Percentiles rank a stretch among this genome's conserved stretches.
Evolutionary conservation across 2,797 vertebrate species (phyloP).

Genomic region (Bryconaethiops microstoma): DNA sequence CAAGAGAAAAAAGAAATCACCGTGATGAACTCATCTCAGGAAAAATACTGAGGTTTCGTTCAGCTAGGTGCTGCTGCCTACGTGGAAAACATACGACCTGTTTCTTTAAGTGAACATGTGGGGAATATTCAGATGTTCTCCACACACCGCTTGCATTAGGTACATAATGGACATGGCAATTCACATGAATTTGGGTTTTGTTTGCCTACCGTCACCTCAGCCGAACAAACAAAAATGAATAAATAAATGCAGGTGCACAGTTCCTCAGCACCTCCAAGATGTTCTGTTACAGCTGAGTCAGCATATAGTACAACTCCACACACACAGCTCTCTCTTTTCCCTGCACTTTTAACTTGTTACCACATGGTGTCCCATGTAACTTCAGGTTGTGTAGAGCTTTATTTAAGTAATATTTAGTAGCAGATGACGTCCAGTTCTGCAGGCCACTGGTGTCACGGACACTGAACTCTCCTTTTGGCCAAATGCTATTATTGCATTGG

Average conservation of each 20-base stretch:
- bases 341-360: background rate
- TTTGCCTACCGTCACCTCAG: background rate
- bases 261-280: no score
- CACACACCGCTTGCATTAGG: background rate
- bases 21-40: slow-evolving; percentile 2
- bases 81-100: slow-evolving; percentile 28
- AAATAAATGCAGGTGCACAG: no score
- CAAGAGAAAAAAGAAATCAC: slow-evolving; percentile 25
- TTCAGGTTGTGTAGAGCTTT: background rate
- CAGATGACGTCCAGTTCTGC: no score
- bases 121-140: background rate
- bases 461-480: no score
- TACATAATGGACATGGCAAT: background rate
- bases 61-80: slow-evolving; percentile 6
- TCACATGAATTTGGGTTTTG: background rate
- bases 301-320: background rate
- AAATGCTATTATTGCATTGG: no score
- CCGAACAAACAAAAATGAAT: no score
- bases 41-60: slow-evolving; percentile 6
- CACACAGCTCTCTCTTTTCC: background rate
- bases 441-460: no score
- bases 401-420: no score
- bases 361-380: background rate
- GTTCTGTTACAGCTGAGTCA: background rate
- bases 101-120: slow-evolving; percentile 3